Evolutionary conservation across 64 coral and sea anemone genomes (phyloP), one percentile per base, ranked within the genome.

Genomic region (Stylophora pistillata): DNA sequence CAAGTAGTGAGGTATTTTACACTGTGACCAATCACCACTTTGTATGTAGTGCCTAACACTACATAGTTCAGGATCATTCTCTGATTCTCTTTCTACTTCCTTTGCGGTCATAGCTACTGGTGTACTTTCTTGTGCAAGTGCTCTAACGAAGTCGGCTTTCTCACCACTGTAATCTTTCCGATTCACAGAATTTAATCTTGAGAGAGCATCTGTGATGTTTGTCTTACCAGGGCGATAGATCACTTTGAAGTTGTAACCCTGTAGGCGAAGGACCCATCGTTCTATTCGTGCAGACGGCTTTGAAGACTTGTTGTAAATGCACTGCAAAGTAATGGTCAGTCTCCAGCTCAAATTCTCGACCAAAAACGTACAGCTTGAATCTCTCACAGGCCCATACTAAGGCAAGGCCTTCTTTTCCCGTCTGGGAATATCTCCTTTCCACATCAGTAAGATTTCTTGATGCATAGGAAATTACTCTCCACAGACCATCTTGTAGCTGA

Each of bases 401-500:
- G 17, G 13, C 58, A 59, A 59, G 58, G 1, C 2, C 58, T 10
- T 59, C 58, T 11, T 59, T 59, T 10, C 2, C 58, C 2, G 58
- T 59, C 12, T 59, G 13, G 12, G 37, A 41, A 41, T 41, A 41
- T 41, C 37, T 2, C 37, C 37, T 41, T 41, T 41, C 37, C 2
- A 41, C 37, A 6, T 41, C 37, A 34, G 73, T 61, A 23, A 88
- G 60, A 77, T 88, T 77, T 30, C 86, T 76, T n/a, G 86, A 88
- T 5, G 74, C 73, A 63, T 88, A 88, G 10, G 86, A 88, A 17
- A 88, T 58, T 15, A 74, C 86, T 75, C 73, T 88, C 86, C 86
- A 88, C 9, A 73, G 21, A 27, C 55, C 68, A 73, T 73, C 81
- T 63, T 68, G 81, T 4, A 85, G 31, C 66, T 86, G 83, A 13